Percentiles rank a stretch among this genome's conserved stretches.
These are phyloP conservation scores for Tuta absoluta DNA, from an alignment of 2,888 invertebrate species.

Conservation along the genomic window DNA sequence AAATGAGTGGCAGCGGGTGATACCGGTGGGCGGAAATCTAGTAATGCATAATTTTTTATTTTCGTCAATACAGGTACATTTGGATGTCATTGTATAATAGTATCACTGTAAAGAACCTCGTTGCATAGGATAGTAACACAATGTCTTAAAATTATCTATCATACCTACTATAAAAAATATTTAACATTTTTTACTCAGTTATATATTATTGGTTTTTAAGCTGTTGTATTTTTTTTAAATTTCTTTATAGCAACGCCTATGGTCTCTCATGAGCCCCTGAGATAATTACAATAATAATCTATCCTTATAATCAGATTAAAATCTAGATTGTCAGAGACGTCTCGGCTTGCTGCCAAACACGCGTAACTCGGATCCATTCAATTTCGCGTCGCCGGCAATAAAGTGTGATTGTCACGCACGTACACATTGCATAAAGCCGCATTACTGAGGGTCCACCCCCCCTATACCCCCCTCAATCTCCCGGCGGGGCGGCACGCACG, in stretches of 20 bases:
- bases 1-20: no score
- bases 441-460: constrained; percentile 44
- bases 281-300: constrained; percentile 27
- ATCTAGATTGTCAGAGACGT: constrained; percentile 21
- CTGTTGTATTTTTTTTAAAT: not conserved
- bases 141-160: no score
- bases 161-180: no score
- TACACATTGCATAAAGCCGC: constrained; percentile 69
- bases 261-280: not conserved
- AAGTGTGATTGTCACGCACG: constrained; percentile 80
- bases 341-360: constrained; percentile 36
- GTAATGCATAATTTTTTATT: no score
- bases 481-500: constrained; percentile 58
- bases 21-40: no score
- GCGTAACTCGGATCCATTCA: constrained; percentile 60
- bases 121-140: no score
- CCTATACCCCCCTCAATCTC: constrained; percentile 10
- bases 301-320: constrained; percentile 26
- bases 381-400: constrained; percentile 68
- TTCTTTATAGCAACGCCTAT: not conserved
- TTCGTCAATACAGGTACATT: no score
- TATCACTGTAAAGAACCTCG: no score
- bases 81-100: no score
- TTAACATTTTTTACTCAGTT: no score
- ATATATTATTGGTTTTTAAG: no score